phyloP scores from a whole-genome alignment of 2,113 vertebrate genomes.

The Neotoma lepida region DNA sequence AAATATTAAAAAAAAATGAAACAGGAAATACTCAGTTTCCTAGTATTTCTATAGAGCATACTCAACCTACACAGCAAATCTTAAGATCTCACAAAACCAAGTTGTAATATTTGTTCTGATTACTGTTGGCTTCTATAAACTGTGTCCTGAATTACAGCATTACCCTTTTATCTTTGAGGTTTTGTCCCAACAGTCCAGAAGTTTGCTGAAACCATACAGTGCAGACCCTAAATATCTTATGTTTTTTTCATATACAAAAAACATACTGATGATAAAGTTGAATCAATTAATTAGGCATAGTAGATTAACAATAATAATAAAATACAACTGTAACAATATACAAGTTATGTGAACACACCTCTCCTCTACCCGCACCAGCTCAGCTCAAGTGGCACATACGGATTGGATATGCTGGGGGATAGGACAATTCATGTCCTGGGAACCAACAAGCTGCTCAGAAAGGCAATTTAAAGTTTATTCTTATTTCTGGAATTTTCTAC shows the following conservation, averaged over 20 bases:
- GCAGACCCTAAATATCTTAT: neutral
- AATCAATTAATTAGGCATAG: neutral
- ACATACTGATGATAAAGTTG: neutral
- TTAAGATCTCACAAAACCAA: slow-evolving; percentile 25
- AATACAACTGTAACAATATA: neutral
- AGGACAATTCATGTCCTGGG: neutral
- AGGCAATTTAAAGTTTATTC: neutral
- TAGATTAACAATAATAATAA: neutral
- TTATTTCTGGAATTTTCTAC: slow-evolving; percentile 14
- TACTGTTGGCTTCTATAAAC: neutral
- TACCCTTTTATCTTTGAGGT: neutral
- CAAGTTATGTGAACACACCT: neutral
- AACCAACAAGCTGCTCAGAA: neutral
- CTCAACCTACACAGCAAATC: neutral
- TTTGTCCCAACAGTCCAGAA: neutral
- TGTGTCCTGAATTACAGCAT: slow-evolving; percentile 1
- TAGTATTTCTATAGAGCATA: neutral
- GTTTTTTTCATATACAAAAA: neutral
- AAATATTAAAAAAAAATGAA: neutral
- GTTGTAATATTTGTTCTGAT: neutral
- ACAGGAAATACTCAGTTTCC: neutral
- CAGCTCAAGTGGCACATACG: neutral
- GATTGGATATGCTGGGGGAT: neutral
- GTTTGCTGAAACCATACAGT: neutral
- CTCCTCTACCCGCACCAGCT: neutral